Percentiles rank a stretch among this genome's conserved stretches.
Conservation (phyloP, 2,888 invertebrate species). For the Lypha dubia region DNA sequence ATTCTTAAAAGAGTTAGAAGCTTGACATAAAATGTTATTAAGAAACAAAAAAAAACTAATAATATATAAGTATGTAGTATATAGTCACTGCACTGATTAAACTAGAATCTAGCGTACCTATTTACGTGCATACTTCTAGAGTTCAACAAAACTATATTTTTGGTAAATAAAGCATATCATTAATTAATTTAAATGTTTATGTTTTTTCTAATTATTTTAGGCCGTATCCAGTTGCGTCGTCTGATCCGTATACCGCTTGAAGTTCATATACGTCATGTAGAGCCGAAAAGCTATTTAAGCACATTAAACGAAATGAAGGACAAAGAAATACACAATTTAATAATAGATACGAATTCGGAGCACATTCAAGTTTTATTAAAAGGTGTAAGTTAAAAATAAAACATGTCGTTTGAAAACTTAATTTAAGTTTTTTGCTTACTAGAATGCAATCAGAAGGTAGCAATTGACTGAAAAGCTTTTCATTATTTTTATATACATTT, state of each 20-base stretch:
- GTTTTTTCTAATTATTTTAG: conserved; percentile 68
- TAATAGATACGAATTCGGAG: conserved; percentile 89
- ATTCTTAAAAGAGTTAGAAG: no score
- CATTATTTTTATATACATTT: no score
- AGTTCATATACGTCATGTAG: conserved; percentile 88
- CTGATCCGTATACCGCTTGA: conserved; percentile 88
- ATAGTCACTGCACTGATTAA: no score
- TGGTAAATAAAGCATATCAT: no score
- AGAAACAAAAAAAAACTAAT: no score
- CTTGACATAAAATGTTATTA: no score
- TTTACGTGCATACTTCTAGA: no score
- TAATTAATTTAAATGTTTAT: background rate
- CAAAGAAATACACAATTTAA: conserved; percentile 90
- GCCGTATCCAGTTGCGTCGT: conserved; percentile 86
- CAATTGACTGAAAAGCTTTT: no score
- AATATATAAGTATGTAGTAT: no score
- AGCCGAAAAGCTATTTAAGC: conserved; percentile 87
- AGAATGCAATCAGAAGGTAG: no score
- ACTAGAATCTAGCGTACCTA: no score
- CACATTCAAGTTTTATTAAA: conserved; percentile 89
- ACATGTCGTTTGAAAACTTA: background rate
- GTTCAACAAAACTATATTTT: no score
- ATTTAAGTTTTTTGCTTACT: background rate
- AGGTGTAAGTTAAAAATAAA: conserved; percentile 85
- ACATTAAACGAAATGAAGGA: conserved; percentile 91